Evolutionary conservation across 2,797 vertebrate species (phyloP).

Genomic region (Lithobates pipiens): DNA sequence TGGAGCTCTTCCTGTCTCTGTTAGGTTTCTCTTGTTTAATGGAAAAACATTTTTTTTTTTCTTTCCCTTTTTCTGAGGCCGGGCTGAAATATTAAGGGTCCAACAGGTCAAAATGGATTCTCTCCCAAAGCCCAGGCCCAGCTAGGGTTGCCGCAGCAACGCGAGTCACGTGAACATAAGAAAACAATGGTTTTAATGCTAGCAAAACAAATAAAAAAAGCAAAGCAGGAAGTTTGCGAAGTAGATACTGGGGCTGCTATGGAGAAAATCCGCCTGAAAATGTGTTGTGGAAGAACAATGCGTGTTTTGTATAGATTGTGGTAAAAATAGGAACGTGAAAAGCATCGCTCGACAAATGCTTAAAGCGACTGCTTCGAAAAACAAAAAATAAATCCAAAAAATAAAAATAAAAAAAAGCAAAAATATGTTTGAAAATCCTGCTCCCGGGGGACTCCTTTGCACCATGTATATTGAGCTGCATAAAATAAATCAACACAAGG

Average conservation of each 20-base stretch:
- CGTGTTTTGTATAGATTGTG: neutral
- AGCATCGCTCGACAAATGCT: neutral
- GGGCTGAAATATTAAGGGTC: conserved; percentile 8
- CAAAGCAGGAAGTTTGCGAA: conserved; percentile 35
- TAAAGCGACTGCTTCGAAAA: neutral
- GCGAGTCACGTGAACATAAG: conserved; percentile 15
- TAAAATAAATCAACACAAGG: no score
- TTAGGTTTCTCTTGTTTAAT: neutral
- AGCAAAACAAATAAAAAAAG: conserved; percentile 46
- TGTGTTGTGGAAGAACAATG: neutral
- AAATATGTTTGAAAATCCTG: no score
- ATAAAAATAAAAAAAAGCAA: no score
- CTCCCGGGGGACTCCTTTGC: no score
- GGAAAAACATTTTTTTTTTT: neutral
- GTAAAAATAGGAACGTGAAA: neutral
- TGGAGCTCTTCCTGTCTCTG: neutral
- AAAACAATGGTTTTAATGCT: conserved; percentile 51
- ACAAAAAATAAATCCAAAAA: neutral
- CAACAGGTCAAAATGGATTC: conserved; percentile 40
- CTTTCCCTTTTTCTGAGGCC: no score
- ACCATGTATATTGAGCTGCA: no score
- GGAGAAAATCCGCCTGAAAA: neutral
- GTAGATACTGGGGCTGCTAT: neutral
- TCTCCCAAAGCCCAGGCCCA: conserved; percentile 13
- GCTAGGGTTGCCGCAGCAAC: conserved; percentile 30